Evolutionary conservation across 2,113 vertebrate genomes (phyloP).

Genomic region (Tapirus terrestris): DNA sequence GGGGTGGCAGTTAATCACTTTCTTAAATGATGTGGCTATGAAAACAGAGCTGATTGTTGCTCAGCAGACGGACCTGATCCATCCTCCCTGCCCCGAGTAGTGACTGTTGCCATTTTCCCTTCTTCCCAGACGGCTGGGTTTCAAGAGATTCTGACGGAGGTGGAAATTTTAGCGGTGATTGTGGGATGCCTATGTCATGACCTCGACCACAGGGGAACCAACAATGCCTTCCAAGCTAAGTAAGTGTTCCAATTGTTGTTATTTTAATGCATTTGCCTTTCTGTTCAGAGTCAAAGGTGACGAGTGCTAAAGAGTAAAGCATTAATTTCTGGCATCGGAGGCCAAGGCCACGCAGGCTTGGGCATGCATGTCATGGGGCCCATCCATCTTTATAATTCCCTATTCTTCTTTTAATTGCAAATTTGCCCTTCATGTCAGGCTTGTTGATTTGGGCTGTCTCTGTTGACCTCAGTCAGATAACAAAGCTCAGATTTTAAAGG

Average conservation of each 20-base stretch:
- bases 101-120: conserved; percentile 81
- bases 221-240: conserved; percentile 99
- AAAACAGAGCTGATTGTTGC: conserved; percentile 79
- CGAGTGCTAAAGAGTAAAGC: conserved; percentile 82
- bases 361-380: conserved; percentile 71
- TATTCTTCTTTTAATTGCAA: conserved; percentile 86
- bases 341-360: conserved; percentile 82
- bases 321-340: conserved; percentile 85
- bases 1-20: conserved; percentile 84
- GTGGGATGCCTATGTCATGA: conserved; percentile 99
- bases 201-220: conserved; percentile 99
- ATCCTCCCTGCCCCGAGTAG: conserved; percentile 66
- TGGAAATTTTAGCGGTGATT: conserved; percentile 97
- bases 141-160: conserved; percentile 96
- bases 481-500: conserved; percentile 68
- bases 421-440: conserved; percentile 84
- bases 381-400: conserved; percentile 87
- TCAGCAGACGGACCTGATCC: conserved; percentile 75
- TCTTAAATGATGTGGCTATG: conserved; percentile 79
- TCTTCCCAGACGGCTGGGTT: conserved; percentile 94
- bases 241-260: conserved; percentile 90
- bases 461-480: conserved; percentile 78
- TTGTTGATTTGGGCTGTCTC: conserved; percentile 80
- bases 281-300: conserved; percentile 85
- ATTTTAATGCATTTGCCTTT: conserved; percentile 87